phyloP scores from a whole-genome alignment of 2,113 vertebrate species.

The Amia ocellicauda region DNA sequence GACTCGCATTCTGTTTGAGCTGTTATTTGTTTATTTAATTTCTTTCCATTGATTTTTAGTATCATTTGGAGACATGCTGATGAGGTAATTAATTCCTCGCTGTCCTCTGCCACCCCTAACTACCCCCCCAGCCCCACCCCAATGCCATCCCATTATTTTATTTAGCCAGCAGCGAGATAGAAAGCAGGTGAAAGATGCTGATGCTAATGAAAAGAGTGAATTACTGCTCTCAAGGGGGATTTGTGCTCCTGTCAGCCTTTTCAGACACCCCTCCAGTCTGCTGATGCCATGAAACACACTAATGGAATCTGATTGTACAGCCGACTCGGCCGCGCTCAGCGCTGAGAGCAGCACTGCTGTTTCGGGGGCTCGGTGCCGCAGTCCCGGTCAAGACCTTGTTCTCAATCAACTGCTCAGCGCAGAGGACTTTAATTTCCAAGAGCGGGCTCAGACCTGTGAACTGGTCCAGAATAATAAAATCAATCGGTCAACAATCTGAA shows the following conservation, averaged over 20 bases:
- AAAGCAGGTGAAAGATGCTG: conserved; percentile 19
- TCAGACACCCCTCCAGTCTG: background rate
- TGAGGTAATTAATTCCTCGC: too few relatives aligned
- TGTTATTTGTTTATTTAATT: too few relatives aligned
- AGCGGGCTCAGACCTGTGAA: too few relatives aligned
- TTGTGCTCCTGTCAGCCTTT: conserved; percentile 3
- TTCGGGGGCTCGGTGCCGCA: background rate
- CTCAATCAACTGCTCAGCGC: too few relatives aligned
- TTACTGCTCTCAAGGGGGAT: background rate
- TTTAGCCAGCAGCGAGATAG: background rate
- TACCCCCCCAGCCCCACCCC: background rate
- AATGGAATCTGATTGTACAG: background rate
- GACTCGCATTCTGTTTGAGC: too few relatives aligned
- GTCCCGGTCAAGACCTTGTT: background rate
- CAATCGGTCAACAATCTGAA: too few relatives aligned
- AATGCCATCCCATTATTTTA: too few relatives aligned
- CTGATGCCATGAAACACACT: background rate
- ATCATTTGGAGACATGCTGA: too few relatives aligned
- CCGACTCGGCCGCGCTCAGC: background rate
- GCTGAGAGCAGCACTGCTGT: background rate
- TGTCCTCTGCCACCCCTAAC: background rate
- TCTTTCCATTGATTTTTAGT: too few relatives aligned
- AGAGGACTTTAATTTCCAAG: too few relatives aligned
- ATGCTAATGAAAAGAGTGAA: conserved; percentile 14
- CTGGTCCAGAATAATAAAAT: too few relatives aligned